These are phyloP conservation scores for Ecliptopera silaceata DNA, from an alignment of 2,888 invertebrate genomes.

Conservation along the genomic window DNA sequence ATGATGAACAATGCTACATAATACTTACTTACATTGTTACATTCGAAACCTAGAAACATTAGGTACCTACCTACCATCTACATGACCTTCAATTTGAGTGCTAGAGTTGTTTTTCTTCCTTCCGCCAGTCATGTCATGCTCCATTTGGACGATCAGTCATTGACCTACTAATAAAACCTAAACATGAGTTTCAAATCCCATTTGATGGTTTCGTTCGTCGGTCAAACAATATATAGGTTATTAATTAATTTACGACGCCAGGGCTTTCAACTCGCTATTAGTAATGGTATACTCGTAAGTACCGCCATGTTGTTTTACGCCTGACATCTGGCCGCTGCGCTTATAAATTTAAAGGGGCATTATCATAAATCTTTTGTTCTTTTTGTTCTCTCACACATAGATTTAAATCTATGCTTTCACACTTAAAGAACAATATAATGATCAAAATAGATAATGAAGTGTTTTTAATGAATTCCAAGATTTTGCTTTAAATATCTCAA, in stretches of 20 bases:
- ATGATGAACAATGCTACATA: slow-evolving; percentile 10
- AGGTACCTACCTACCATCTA: slow-evolving; percentile 12
- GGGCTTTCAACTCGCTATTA: slow-evolving; percentile 35
- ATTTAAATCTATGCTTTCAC: no score
- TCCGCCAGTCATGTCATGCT: slow-evolving; percentile 54
- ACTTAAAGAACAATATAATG: no score
- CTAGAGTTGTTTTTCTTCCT: slow-evolving; percentile 45
- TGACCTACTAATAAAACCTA: slow-evolving; percentile 52
- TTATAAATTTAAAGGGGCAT: slow-evolving; percentile 33
- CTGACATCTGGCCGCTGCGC: slow-evolving; percentile 50
- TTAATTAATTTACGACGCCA: slow-evolving; percentile 52
- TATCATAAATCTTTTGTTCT: slow-evolving; percentile 43
- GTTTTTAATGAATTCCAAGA: no score
- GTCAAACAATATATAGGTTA: slow-evolving; percentile 36
- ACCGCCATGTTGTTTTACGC: slow-evolving; percentile 35
- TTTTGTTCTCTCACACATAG: not conserved
- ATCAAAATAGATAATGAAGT: no score
- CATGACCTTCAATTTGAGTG: slow-evolving; percentile 47
- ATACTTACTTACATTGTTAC: slow-evolving; percentile 13
- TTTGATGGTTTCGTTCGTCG: slow-evolving; percentile 41
- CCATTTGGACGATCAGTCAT: slow-evolving; percentile 48
- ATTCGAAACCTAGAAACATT: no score
- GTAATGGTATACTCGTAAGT: slow-evolving; percentile 5
- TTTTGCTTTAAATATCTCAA: no score
- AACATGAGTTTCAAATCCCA: slow-evolving; percentile 38